Evolutionary conservation across 2,888 invertebrate species (phyloP).

Genomic region (Alcis repandata): DNA sequence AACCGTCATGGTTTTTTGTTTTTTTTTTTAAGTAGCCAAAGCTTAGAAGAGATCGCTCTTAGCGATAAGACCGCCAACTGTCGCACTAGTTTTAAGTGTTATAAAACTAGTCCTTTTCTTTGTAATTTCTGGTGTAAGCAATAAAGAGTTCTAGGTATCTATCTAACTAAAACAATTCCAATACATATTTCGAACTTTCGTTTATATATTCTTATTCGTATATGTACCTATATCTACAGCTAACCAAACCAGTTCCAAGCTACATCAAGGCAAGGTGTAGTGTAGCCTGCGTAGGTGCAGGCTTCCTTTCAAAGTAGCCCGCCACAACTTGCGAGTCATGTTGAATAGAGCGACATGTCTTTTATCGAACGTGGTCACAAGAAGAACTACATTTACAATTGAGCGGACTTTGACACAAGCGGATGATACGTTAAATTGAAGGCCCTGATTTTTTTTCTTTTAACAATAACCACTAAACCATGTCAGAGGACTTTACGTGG

Average conservation of each 20-base stretch:
- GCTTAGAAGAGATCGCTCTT: too few relatives aligned
- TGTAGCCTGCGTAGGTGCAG: slow-evolving; percentile 30
- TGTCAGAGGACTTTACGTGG: too few relatives aligned
- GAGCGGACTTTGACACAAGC: too few relatives aligned
- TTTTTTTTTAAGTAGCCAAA: not conserved
- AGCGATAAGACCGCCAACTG: too few relatives aligned
- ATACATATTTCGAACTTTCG: slow-evolving; percentile 9
- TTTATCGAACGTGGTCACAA: not conserved
- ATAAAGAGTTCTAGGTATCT: too few relatives aligned
- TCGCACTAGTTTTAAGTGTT: too few relatives aligned
- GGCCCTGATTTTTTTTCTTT: not conserved
- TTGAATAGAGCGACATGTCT: not conserved
- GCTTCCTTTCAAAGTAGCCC: slow-evolving; percentile 32
- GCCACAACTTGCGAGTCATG: slow-evolving; percentile 33
- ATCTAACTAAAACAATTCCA: not conserved
- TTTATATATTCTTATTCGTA: slow-evolving; percentile 21
- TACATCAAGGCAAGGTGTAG: slow-evolving; percentile 20
- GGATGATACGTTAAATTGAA: too few relatives aligned
- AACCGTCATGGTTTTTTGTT: not conserved
- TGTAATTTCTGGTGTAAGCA: too few relatives aligned
- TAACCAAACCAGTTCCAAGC: slow-evolving; percentile 34
- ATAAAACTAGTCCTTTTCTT: too few relatives aligned
- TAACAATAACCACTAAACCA: too few relatives aligned
- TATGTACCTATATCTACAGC: slow-evolving; percentile 12
- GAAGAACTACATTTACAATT: not conserved